Conservation (phyloP, 2,113 vertebrate species). For the Anseranas semipalmata region DNA sequence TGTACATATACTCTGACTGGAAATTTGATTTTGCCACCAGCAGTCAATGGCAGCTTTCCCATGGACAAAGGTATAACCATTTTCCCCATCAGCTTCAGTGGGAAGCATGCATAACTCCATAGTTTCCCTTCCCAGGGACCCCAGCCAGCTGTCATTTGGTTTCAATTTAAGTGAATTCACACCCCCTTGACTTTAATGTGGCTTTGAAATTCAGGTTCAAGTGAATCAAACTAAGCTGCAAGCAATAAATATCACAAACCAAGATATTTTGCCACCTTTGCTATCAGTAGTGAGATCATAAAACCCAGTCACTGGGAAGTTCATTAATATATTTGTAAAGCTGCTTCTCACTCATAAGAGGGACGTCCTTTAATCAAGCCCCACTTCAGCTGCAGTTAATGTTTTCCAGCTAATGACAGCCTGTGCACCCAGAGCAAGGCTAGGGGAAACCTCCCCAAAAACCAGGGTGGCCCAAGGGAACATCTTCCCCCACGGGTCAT, state of each 20-base stretch:
- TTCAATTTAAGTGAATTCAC: neutral
- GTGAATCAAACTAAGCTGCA: neutral
- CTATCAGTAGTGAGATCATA: neutral
- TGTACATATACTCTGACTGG: fast-evolving
- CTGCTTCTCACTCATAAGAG: neutral
- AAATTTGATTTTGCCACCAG: neutral
- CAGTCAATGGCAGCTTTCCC: neutral
- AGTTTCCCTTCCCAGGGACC: neutral
- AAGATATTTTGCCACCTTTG: neutral
- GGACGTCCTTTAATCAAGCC: neutral
- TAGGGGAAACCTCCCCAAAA: neutral
- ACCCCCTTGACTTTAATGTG: neutral
- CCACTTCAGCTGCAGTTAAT: neutral
- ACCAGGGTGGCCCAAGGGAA: fast-evolving
- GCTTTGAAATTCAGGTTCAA: slow-evolving; percentile 17
- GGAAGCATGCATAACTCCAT: neutral
- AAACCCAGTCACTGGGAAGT: neutral
- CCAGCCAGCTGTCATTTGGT: neutral
- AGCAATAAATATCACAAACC: neutral
- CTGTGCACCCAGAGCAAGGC: neutral
- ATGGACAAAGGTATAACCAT: neutral
- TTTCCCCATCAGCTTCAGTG: neutral
- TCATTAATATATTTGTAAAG: neutral
- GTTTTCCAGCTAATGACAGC: neutral
- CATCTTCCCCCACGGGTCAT: neutral